Evolutionary conservation across 2,113 vertebrate genomes (phyloP), one percentile per base, ranked within the genome.

Genomic region (Haliaeetus leucogaster): DNA sequence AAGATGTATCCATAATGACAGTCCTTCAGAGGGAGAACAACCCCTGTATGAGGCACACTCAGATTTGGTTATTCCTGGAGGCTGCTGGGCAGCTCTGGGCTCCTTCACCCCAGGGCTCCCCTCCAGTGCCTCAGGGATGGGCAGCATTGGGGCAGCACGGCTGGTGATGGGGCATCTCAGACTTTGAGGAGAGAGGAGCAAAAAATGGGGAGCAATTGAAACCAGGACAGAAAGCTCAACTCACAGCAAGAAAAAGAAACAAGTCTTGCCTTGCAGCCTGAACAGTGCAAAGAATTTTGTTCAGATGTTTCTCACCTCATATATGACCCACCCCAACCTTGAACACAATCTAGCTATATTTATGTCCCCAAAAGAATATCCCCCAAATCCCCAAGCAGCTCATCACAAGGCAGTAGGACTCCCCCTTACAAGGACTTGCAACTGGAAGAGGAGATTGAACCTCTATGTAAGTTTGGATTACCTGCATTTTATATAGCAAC

Each of bases 11-110:
- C 1, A 43, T 50, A 29, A 17, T 10, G 30, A 48, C 19, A 61
- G 53, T 27, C 52, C 66, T 48, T 73, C 36, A 29, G 23, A 58
- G 30, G 29, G 55, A 50, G 30, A 74, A 62, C 32, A 3, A 21
- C 18, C 43, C 42, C 42, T 18, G 4, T 16, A 19, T 1, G 52
- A 73, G 21, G 16, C 27, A 45, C 0, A 0, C 10, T 50, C 59
- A 16, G 26, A 52, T 25, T 52, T 53, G 59, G 21, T 36, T 36
- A 16, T 26, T 61, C 26, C 62, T 62, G 40, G 36, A 65, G 27
- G 42, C 36, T 85, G 22, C 25, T 25, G 21, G 62, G 71, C 38
- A 55, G 55, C 62, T 45, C 27, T 13, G 18, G 23, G 34, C 27
- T 90, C 53, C 55, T 47, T 26, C 42, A 9, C 6, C 17, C 19